Evolutionary conservation across 2,797 vertebrate genomes (phyloP).

Genomic region (Pogoniulus pusillus): DNA sequence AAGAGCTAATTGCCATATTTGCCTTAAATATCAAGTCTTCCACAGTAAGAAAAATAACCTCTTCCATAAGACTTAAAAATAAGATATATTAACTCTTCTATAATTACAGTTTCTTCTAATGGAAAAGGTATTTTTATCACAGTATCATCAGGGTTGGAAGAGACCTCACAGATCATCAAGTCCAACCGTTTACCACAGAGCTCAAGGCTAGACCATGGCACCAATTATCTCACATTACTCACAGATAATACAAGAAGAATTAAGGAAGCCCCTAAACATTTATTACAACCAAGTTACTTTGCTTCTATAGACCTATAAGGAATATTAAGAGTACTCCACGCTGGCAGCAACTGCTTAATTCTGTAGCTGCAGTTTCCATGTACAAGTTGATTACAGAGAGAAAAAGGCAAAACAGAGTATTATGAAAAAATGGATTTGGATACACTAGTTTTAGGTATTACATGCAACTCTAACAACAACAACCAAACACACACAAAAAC

Average conservation of each 20-base stretch:
- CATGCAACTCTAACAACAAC: not conserved
- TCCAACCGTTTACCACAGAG: too few species aligned
- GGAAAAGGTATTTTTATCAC: not conserved
- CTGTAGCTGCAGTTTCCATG: not conserved
- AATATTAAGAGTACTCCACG: not conserved
- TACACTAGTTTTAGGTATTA: not conserved
- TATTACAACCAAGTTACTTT: not conserved
- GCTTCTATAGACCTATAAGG: not conserved
- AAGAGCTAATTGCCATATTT: not conserved
- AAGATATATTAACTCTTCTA: not conserved
- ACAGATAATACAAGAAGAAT: not conserved
- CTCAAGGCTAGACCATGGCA: too few species aligned
- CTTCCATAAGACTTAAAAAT: not conserved
- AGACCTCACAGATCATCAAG: too few species aligned
- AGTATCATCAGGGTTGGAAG: too few species aligned
- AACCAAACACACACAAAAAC: too few species aligned
- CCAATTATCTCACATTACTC: not conserved
- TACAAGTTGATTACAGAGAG: not conserved
- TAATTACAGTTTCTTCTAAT: not conserved
- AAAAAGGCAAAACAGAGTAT: not conserved
- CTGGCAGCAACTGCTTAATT: not conserved
- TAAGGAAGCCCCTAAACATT: not conserved
- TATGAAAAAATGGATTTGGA: not conserved
- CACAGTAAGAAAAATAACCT: not conserved
- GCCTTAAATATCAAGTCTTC: not conserved